Evolutionary conservation across 2,113 vertebrate species (phyloP), one percentile per base, ranked within the genome.

Genomic region (Pterocles burchelli): DNA sequence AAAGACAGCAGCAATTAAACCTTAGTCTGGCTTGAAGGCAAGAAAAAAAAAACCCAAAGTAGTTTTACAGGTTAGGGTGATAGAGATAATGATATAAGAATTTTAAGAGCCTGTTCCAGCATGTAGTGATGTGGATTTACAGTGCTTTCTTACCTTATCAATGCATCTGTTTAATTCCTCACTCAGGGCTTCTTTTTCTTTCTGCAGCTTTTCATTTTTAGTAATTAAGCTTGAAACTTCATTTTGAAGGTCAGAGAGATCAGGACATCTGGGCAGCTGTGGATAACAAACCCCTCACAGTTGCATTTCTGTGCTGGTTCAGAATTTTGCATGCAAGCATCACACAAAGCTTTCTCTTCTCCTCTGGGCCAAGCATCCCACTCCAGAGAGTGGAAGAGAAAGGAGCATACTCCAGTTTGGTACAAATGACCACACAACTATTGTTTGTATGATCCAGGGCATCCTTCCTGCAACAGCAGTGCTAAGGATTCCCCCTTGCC

Each of bases 101-200:
- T 33, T 85, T 34, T 17, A 73, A 14, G 38, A 91, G 54, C 85
- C 33, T 0, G 1, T 63, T 36, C 34, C 7, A 79, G 71, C 45
- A 34, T 0, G 2, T 6, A 22, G 17, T 1, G 26, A 29, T 14
- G 24, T 1, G 57, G 41, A 6, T 41, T 41, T 72, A 34, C 46
- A 51, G n/a, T 13, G 52, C 34, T 52, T 18, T 31, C 93, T 73
- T 93, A 99, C 98, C 98, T 98, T 98, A 58, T 98, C 98, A 13
- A 97, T 65, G 22, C 96, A 98, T 82, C 95, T 97, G 48, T 90
- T 98, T 63, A 99, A 85, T 57, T 99, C 98, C 76, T 98, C 97
- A 45, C 97, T 97, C 54, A 99, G 90, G 48, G 97, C 97, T 93
- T 98, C 98, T 41, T 98, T 99, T 49, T 98, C 98, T 78, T 98